Percentiles rank a stretch among this genome's conserved stretches.
Evolutionary conservation across 2,888 invertebrate species (phyloP).

Genomic region (Stenolophus ochropezus): DNA sequence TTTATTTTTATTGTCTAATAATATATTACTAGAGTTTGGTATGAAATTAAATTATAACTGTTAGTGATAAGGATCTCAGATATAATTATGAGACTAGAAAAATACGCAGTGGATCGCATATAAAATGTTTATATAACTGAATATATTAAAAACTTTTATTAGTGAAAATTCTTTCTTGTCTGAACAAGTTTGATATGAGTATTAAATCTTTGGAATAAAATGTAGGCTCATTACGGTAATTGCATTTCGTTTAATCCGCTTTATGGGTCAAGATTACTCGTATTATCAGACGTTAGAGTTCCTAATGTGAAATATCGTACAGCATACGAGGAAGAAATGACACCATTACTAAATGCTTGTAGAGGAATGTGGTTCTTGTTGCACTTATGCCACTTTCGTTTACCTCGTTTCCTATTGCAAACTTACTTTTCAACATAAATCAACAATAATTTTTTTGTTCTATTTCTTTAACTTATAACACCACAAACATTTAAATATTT

Average conservation of each 20-base stretch:
- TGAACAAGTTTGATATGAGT: constrained; percentile 10
- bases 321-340: constrained; percentile 10
- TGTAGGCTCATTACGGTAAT: constrained; percentile 57
- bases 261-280: constrained; percentile 58
- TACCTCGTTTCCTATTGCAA: background rate
- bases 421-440: background rate
- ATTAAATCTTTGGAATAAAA: constrained; percentile 55
- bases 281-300: constrained; percentile 50
- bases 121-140: constrained; percentile 30
- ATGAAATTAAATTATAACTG: constrained; percentile 54
- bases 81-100: constrained; percentile 41
- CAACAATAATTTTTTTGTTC: background rate
- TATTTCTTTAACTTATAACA: background rate
- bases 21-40: constrained; percentile 29
- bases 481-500: too few species aligned
- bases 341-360: constrained; percentile 16
- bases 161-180: constrained; percentile 1
- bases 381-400: background rate
- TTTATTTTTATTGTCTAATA: constrained; percentile 54
- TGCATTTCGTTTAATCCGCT: constrained; percentile 55
- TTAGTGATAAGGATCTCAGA: constrained; percentile 36
- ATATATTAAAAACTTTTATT: constrained; percentile 10
- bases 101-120: constrained; percentile 26
- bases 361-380: background rate
- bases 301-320: constrained; percentile 17